A percentile compares a stretch with the other conserved stretches of the same genome.
Conservation (phyloP, 2,113 vertebrate genomes). For the Barnardius zonarius region DNA sequence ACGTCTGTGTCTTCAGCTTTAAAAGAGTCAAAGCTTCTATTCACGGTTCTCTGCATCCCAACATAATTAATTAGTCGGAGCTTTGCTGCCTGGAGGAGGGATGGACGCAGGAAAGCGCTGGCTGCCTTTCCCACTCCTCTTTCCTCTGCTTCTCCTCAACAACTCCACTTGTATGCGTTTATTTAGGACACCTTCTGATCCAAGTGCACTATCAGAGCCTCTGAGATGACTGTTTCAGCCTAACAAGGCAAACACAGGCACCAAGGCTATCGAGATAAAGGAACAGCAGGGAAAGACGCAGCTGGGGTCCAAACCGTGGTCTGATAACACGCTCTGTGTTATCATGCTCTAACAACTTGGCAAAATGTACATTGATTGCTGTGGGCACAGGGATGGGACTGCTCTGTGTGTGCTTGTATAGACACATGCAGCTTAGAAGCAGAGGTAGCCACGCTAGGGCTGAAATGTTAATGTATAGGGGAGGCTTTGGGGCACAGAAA, state of each 20-base stretch:
- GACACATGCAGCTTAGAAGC: background rate
- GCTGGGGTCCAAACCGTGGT: background rate
- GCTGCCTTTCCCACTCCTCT: background rate
- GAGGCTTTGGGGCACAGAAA: background rate
- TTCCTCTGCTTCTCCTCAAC: background rate
- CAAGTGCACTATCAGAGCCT: background rate
- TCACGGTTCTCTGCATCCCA: background rate
- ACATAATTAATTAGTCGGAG: conserved; percentile 26
- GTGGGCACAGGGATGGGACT: background rate
- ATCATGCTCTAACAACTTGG: background rate
- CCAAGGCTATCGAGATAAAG: conserved; percentile 11
- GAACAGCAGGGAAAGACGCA: background rate
- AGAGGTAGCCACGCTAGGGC: background rate
- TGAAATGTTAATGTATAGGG: background rate
- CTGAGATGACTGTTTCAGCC: background rate
- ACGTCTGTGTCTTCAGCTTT: background rate
- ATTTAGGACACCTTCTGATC: background rate
- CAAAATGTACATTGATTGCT: background rate
- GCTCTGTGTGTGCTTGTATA: background rate
- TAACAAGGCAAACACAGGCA: conserved; percentile 18
- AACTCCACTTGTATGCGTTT: background rate
- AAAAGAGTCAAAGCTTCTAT: background rate
- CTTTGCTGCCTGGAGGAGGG: background rate
- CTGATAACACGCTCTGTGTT: background rate
- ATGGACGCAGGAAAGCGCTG: fast-evolving